Conservation (phyloP, 2,113 vertebrate species). For the Alouatta palliata region DNA sequence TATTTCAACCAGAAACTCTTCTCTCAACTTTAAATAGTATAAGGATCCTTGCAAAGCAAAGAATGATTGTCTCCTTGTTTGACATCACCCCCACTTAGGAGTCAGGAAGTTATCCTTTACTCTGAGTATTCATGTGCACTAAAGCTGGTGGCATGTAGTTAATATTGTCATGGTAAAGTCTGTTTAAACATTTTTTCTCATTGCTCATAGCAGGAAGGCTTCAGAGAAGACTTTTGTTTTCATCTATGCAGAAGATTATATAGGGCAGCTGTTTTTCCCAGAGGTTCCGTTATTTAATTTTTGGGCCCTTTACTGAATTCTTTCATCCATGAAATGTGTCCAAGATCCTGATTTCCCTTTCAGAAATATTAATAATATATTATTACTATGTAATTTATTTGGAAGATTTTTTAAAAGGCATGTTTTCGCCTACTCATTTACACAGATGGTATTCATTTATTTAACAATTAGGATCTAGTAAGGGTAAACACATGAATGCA, state of each 20-base stretch:
- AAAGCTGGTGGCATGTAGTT: slow-evolving; percentile 33
- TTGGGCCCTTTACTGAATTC: slow-evolving; percentile 43
- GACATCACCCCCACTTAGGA: not conserved
- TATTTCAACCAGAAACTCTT: slow-evolving; percentile 61
- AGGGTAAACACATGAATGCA: not conserved
- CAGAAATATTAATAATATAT: slow-evolving; percentile 15
- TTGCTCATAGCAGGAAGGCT: slow-evolving; percentile 51
- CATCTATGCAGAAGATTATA: slow-evolving; percentile 52
- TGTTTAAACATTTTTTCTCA: slow-evolving; percentile 63
- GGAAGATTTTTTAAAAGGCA: not conserved
- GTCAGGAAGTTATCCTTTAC: not conserved
- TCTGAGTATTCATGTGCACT: slow-evolving; percentile 50
- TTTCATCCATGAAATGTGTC: not conserved
- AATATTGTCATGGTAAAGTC: slow-evolving; percentile 56
- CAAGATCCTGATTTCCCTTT: not conserved
- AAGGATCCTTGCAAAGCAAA: slow-evolving; percentile 69
- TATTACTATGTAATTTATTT: not conserved
- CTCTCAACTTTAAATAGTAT: slow-evolving; percentile 57
- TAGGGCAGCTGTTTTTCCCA: not conserved
- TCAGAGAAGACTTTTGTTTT: slow-evolving; percentile 50
- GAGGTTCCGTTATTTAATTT: slow-evolving; percentile 33
- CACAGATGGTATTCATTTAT: not conserved
- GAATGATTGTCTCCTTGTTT: not conserved
- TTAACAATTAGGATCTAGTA: not conserved
- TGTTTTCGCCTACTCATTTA: not conserved